phyloP scores from a whole-genome alignment of 1,140 invertebrate species.

The Drusus annulatus region DNA sequence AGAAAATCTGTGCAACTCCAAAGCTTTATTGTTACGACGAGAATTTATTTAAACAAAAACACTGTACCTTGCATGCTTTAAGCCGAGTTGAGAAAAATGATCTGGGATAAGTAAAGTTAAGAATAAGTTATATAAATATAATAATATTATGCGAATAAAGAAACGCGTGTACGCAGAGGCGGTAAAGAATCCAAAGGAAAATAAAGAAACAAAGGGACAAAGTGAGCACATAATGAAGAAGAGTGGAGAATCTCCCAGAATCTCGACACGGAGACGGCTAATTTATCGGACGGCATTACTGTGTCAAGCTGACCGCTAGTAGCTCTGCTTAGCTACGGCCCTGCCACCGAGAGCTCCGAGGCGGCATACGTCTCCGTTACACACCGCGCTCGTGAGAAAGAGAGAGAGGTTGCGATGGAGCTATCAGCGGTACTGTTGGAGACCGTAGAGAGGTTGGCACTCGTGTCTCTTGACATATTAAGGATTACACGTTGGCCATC shows the following conservation, averaged over 20 bases:
- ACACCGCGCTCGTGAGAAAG: too few species aligned
- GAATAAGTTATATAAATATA: too few species aligned
- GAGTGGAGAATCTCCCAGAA: conserved; percentile 27
- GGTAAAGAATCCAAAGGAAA: conserved; percentile 5
- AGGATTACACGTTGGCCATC: conserved; percentile 41
- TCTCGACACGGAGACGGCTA: conserved; percentile 19
- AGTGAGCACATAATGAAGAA: conserved; percentile 11
- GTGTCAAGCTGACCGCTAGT: conserved; percentile 23
- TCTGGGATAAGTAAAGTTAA: background rate
- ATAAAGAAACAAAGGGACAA: conserved; percentile 7
- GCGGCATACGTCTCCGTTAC: too few species aligned
- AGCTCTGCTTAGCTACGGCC: background rate
- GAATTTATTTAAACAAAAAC: too few species aligned
- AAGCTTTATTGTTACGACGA: too few species aligned
- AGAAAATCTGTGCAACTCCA: too few species aligned
- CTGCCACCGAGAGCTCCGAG: background rate
- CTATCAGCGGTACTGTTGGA: background rate
- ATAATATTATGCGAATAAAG: conserved; percentile 4
- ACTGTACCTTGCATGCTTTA: too few species aligned
- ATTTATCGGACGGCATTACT: conserved; percentile 36
- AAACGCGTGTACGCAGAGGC: background rate
- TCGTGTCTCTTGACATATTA: conserved; percentile 55
- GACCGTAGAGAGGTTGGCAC: conserved; percentile 48
- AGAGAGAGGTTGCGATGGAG: too few species aligned
- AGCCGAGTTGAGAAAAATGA: background rate